These are phyloP conservation scores for Sebastes dallii DNA, from an alignment of 2,797 vertebrate species.

Conservation along the genomic window DNA sequence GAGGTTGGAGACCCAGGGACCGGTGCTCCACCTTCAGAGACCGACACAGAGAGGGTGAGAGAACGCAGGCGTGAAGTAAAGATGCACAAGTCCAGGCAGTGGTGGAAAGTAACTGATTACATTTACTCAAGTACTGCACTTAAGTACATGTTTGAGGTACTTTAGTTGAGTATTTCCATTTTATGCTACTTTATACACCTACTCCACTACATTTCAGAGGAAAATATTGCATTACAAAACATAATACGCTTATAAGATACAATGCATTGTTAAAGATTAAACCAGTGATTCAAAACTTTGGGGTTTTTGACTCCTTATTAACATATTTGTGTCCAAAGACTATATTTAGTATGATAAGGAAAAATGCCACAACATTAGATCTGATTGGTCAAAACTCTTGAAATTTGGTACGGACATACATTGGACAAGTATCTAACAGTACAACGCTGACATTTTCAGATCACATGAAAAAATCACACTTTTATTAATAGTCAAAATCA, in stretches of 20 bases:
- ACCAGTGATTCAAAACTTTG: neutral
- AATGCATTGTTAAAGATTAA: neutral
- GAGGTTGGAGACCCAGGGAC: constrained; percentile 65
- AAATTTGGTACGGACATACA: no score
- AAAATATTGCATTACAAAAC: neutral
- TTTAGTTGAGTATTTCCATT: neutral
- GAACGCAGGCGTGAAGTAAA: neutral
- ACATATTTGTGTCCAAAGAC: no score
- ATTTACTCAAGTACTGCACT: neutral
- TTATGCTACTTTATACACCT: neutral
- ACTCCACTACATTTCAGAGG: neutral
- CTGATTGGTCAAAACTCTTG: no score
- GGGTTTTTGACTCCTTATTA: neutral
- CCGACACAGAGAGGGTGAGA: constrained; percentile 38
- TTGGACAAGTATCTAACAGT: no score
- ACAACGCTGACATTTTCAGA: no score
- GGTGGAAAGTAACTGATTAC: neutral
- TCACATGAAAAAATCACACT: no score
- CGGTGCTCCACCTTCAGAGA: constrained; percentile 34
- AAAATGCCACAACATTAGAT: no score
- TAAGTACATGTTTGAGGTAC: neutral
- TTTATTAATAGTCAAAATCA: no score
- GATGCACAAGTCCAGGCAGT: neutral
- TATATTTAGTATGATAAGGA: no score
- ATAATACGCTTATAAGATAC: neutral